Evolutionary conservation across 2,797 vertebrate species (phyloP), one percentile per base, ranked within the genome.

Genomic region (Hirundo rustica): DNA sequence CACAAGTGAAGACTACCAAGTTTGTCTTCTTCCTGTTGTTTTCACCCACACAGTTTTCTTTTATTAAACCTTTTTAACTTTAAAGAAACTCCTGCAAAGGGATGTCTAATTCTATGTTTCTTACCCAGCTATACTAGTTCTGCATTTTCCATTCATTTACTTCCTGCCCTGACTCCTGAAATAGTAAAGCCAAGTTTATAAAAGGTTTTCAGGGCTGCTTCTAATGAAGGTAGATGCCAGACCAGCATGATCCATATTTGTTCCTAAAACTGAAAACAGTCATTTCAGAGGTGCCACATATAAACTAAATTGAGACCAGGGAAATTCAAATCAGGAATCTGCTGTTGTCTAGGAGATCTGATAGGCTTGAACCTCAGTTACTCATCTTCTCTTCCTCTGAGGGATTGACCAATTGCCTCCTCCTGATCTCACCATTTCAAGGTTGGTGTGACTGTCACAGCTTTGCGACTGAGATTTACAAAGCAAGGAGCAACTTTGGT

Each of bases 21-120:
- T 88, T 62, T 92, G 62, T 85, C 67, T 76, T 70, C 85, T 94
- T 92, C 85, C 74, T 93, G 85, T 76, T 80, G 5, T 67, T 95
- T 91, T 95, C 61, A 93, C 38, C 34, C 74, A 94, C 65, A 17
- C 48, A 83, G 25, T 48, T 88, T 84, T 68, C 60, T 95, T 94
- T 87, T 84, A 94, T 79, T 66, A 78, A 89, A 47, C 18, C 16
- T 10, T 85, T 90, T 78, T 42, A 76, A 68, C 54, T 72, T 54
- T 40, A 40, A 88, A 91, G 72, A 87, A 88, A 53, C 13, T 81
- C n/a, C 76, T 85, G 44, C 60, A 71, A 73, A 82, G n/a, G 15
- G 16, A 6, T 80, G 25, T 74, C 54, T 77, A 75, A 74, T 93
- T 85, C 70, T 77, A 1, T 73, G 62, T 78, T 93, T 72, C 62